Percentiles rank a stretch among this genome's conserved stretches.
phyloP scores from a whole-genome alignment of 2,888 invertebrate genomes.

The Ectobius pallidus region DNA sequence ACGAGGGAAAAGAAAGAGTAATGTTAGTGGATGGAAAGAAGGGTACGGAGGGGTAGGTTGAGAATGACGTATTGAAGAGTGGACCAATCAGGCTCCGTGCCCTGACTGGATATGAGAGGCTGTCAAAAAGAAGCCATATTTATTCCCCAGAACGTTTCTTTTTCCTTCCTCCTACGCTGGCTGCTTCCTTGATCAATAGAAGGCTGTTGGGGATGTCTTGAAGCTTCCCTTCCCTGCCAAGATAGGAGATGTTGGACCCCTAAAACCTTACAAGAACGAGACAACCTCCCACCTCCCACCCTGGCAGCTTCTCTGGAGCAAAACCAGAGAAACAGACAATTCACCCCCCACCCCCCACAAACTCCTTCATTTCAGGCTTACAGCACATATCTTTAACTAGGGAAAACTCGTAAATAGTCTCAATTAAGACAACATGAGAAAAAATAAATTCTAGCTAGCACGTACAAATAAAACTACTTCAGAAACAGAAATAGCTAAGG shows the following conservation, averaged over 20 bases:
- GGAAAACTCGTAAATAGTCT: not conserved
- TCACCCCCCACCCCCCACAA: not conserved
- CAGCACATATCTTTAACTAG: constrained; percentile 1
- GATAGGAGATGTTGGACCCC: constrained; percentile 18
- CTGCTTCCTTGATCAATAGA: constrained; percentile 9
- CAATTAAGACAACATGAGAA: not conserved
- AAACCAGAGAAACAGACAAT: not conserved
- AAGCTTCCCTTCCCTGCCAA: not conserved
- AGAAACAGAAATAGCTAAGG: too few species aligned
- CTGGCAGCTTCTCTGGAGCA: not conserved
- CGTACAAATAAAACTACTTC: too few species aligned
- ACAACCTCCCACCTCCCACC: not conserved
- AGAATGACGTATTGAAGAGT: constrained; percentile 40
- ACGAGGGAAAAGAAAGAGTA: constrained; percentile 26
- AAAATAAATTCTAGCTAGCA: too few species aligned
- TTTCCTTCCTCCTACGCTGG: not conserved
- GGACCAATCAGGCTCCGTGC: constrained; percentile 39
- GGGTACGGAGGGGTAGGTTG: constrained; percentile 23
- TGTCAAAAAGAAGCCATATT: constrained; percentile 40
- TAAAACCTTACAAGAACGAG: constrained; percentile 9
- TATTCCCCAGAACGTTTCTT: constrained; percentile 2
- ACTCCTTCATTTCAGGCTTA: not conserved
- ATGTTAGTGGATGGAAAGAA: constrained; percentile 7
- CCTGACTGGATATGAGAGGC: constrained; percentile 17
- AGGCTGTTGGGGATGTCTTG: not conserved